These are phyloP conservation scores for Poeciliopsis turneri DNA, from an alignment of 2,797 vertebrate genomes.

Conservation along the genomic window DNA sequence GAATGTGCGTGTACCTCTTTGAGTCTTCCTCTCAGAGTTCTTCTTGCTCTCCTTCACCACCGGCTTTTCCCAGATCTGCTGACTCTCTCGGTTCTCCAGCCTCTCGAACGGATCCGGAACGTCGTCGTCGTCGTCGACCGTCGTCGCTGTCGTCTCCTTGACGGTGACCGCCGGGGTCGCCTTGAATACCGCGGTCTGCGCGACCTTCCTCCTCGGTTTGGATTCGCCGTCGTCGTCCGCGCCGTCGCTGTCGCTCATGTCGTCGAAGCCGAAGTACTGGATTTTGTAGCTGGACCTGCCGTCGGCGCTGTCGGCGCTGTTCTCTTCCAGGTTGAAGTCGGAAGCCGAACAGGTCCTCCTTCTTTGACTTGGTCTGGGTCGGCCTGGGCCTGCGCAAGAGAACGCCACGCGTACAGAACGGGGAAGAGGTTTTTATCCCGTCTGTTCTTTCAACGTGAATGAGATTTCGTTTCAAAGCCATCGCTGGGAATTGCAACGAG, in stretches of 20 bases:
- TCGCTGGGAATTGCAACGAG: background rate
- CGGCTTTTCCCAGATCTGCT: slow-evolving; percentile 19
- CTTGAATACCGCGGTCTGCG: slow-evolving; percentile 72
- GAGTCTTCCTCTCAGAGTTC: slow-evolving; percentile 67
- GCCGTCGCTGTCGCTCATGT: slow-evolving; percentile 93
- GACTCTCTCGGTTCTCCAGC: slow-evolving; percentile 46
- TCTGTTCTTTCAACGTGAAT: background rate
- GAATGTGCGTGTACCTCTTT: slow-evolving; percentile 44
- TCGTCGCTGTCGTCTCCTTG: slow-evolving; percentile 28
- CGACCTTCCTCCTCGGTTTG: slow-evolving; percentile 84
- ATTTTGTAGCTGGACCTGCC: slow-evolving; percentile 95
- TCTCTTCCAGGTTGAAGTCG: slow-evolving; percentile 82
- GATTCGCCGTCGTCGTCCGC: slow-evolving; percentile 74
- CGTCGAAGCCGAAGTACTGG: slow-evolving; percentile 98
- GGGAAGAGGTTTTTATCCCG: background rate
- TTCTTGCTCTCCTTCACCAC: slow-evolving; percentile 62
- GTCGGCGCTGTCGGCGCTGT: slow-evolving; percentile 67
- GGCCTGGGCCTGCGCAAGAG: slow-evolving; percentile 79
- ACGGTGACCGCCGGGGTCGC: slow-evolving; percentile 24
- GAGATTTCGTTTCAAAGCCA: background rate
- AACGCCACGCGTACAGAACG: background rate
- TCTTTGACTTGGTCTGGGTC: slow-evolving; percentile 90
- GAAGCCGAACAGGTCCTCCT: slow-evolving; percentile 94
- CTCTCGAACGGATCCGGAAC: slow-evolving; percentile 65
- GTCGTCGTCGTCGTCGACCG: slow-evolving; percentile 42